Evolutionary conservation across 2,888 invertebrate species (phyloP), one percentile per base, ranked within the genome.

Genomic region (Agrochola circellaris): DNA sequence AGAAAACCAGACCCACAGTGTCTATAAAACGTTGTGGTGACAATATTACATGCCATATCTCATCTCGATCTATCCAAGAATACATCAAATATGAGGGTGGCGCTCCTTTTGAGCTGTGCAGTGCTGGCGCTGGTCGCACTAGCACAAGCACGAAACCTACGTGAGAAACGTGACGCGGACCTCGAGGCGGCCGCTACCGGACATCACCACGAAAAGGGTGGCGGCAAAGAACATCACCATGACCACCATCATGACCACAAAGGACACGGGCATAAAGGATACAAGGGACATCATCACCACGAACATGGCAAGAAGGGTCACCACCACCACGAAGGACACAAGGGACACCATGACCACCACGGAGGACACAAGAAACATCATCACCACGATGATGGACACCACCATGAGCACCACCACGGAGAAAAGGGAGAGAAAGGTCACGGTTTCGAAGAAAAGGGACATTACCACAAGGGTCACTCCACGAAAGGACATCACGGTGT

Each of bases 401-500:
- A 97, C 89, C 95, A 97, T 64, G 97, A 97, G 81, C 97, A 97
- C 80, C 97, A 97, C 87, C 97, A 97, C 85, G 97, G 97, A 4
- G 97, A 97, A 77, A 97, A 98, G 83, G 97, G 97, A 8, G 97
- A 97, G 87, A 97, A 97, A 84, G 97, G 97, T 0, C 95, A 95
- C 84, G 94, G 94, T 13, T 95, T 95, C 76, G 97, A 97, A 91
- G 96, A 96, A 85, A 96, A 96, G 70, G 98, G 98, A 54, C 97
- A 97, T 86, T 98, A 97, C 94, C 98, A 98, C 86, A 98, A 98
- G 90, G 98, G 98, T 0, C 98, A 98, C 95, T 98, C 98, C 88
- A 98, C 98, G 79, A 98, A 98, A 92, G 98, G 98, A 70, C 98
- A 98, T 89, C 98, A 98, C 91, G 98, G 98, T 86, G 97, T 98